phyloP scores from a whole-genome alignment of 2,797 vertebrate genomes.

The Premnoplex brunnescens region DNA sequence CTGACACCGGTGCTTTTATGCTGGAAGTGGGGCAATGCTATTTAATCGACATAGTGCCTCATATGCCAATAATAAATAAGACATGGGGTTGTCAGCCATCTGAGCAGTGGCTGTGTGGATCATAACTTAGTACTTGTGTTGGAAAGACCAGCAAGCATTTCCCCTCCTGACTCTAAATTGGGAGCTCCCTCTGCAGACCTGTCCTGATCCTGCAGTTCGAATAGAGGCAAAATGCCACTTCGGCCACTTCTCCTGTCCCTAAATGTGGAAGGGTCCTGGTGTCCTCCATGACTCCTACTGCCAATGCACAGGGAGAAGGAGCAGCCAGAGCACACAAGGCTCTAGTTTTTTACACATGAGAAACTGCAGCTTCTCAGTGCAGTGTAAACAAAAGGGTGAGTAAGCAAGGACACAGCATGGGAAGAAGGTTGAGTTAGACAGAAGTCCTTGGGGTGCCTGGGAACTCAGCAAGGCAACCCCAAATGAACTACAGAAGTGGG shows the following conservation, averaged over 20 bases:
- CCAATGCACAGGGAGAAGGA: not conserved
- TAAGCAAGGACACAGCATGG: not conserved
- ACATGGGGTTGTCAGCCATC: not conserved
- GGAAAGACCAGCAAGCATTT: not conserved
- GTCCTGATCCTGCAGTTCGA: constrained; percentile 9
- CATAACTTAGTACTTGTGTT: not conserved
- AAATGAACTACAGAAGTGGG: not conserved
- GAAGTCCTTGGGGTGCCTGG: not conserved
- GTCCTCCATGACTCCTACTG: not conserved
- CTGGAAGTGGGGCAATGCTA: not conserved
- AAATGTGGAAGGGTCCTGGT: fast-evolving
- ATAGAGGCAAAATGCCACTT: not conserved
- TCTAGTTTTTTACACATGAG: not conserved
- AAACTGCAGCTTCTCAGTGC: not conserved
- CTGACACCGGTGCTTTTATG: not conserved
- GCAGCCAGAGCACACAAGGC: not conserved
- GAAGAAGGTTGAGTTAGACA: not conserved
- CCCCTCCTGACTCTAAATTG: constrained; percentile 19
- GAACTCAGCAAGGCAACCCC: not conserved
- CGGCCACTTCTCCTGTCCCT: not conserved
- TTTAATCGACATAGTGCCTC: not conserved
- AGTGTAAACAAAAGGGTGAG: not conserved
- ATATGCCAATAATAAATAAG: not conserved
- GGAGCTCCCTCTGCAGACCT: constrained; percentile 61
- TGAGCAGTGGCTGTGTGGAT: not conserved